Percentiles rank a stretch among this genome's conserved stretches.
Evolutionary conservation across 2,888 invertebrate genomes (phyloP).

Genomic region (Meliscaeva auricollis): DNA sequence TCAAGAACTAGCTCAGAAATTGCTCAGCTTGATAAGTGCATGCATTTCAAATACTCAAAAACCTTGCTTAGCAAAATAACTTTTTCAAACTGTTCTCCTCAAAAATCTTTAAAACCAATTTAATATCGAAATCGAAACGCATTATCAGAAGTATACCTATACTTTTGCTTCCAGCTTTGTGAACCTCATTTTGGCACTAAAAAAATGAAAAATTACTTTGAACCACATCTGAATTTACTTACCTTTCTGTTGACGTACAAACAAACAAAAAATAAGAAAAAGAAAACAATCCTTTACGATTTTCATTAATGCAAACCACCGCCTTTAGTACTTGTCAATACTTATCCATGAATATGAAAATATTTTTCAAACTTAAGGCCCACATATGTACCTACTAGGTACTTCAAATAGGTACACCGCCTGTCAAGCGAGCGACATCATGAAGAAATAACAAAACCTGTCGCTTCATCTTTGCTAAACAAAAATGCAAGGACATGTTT

Average conservation of each 20-base stretch:
- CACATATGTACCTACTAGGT: neutral
- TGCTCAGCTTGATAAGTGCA: too few species aligned
- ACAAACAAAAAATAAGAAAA: neutral
- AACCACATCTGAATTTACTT: too few species aligned
- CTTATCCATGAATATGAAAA: constrained; percentile 6
- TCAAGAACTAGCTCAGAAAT: too few species aligned
- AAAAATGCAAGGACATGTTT: constrained; percentile 36
- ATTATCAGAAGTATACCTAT: too few species aligned
- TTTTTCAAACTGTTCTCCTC: too few species aligned
- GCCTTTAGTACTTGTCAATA: constrained; percentile 10
- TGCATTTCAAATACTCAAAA: too few species aligned
- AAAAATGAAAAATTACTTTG: too few species aligned
- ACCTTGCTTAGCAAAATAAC: too few species aligned
- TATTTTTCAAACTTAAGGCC: neutral
- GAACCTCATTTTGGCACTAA: too few species aligned
- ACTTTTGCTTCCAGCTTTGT: too few species aligned
- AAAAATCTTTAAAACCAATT: too few species aligned
- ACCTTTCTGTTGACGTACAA: neutral
- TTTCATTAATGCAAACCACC: constrained; percentile 19
- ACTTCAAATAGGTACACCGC: neutral
- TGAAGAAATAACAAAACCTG: neutral
- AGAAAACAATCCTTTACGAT: neutral
- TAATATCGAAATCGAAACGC: too few species aligned
- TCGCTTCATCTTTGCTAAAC: neutral
- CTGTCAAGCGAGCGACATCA: neutral